Conservation (phyloP, 1,140 invertebrate species). For the Scaptomyza montana region DNA sequence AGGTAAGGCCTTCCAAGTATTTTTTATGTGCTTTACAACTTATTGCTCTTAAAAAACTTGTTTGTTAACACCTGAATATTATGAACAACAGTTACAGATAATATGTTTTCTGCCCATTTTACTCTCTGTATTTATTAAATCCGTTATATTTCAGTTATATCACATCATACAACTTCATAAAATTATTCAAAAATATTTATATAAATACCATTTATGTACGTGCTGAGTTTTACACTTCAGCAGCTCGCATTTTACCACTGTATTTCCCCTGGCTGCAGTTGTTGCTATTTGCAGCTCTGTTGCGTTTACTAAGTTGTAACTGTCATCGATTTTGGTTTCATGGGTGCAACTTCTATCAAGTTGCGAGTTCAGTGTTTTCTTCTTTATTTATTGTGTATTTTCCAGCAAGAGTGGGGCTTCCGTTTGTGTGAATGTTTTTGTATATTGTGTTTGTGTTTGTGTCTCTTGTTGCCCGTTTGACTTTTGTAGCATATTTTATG, state of each 20-base stretch:
- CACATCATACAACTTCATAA: too few species aligned
- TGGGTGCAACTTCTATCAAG: slow-evolving; percentile 21
- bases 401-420: not conserved
- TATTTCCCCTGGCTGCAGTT: not conserved
- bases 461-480: slow-evolving; percentile 24
- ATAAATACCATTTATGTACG: too few species aligned
- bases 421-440: not conserved
- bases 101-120: too few species aligned
- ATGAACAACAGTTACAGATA: too few species aligned
- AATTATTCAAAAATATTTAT: too few species aligned
- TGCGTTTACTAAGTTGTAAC: slow-evolving; percentile 15
- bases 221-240: too few species aligned
- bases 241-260: not conserved
- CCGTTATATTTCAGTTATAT: too few species aligned
- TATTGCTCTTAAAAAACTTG: too few species aligned
- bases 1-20: too few species aligned
- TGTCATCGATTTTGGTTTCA: slow-evolving; percentile 21
- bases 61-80: too few species aligned
- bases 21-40: too few species aligned
- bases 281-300: slow-evolving; percentile 1
- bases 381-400: not conserved
- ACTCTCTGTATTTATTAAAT: too few species aligned
- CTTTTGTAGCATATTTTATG: slow-evolving; percentile 43
- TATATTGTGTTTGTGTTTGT: slow-evolving; percentile 12
- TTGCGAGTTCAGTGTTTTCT: slow-evolving; percentile 9